Conservation (phyloP, 1,140 invertebrate genomes). For the Schlechtendalia chinensis region DNA sequence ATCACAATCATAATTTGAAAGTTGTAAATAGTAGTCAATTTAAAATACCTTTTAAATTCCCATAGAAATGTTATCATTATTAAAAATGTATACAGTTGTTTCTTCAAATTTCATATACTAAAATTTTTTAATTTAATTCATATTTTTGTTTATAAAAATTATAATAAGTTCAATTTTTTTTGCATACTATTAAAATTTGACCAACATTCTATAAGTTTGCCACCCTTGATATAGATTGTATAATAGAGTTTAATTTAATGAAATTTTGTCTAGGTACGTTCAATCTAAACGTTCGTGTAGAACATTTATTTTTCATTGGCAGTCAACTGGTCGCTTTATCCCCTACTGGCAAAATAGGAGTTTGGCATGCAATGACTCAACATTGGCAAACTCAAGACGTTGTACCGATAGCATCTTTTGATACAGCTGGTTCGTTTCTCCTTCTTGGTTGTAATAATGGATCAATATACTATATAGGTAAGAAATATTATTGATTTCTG, state of each 20-base stretch:
- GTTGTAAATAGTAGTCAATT: too few relatives aligned
- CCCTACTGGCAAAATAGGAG: constrained; percentile 92
- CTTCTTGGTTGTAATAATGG: constrained; percentile 93
- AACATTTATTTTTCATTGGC: constrained; percentile 96
- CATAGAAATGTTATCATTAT: too few relatives aligned
- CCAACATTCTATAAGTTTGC: too few relatives aligned
- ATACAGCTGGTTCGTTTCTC: constrained; percentile 93
- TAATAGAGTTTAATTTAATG: not conserved
- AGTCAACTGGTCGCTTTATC: constrained; percentile 93
- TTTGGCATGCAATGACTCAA: constrained; percentile 98
- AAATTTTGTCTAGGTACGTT: constrained; percentile 67
- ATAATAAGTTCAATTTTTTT: too few relatives aligned
- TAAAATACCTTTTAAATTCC: too few relatives aligned
- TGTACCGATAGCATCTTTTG: constrained; percentile 89
- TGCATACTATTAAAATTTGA: too few relatives aligned
- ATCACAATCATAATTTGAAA: too few relatives aligned
- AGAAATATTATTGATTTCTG: not conserved
- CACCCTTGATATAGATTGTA: not conserved
- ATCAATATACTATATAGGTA: constrained; percentile 96
- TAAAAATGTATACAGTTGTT: not conserved
- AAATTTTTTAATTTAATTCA: too few relatives aligned
- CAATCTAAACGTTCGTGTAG: constrained; percentile 86
- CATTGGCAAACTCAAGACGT: constrained; percentile 98
- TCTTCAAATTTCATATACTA: too few relatives aligned
- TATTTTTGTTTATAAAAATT: too few relatives aligned